Percentiles rank a stretch among this genome's conserved stretches.
phyloP scores from a whole-genome alignment of 2,888 invertebrate genomes.

The Drepanosiphum platanoidis region DNA sequence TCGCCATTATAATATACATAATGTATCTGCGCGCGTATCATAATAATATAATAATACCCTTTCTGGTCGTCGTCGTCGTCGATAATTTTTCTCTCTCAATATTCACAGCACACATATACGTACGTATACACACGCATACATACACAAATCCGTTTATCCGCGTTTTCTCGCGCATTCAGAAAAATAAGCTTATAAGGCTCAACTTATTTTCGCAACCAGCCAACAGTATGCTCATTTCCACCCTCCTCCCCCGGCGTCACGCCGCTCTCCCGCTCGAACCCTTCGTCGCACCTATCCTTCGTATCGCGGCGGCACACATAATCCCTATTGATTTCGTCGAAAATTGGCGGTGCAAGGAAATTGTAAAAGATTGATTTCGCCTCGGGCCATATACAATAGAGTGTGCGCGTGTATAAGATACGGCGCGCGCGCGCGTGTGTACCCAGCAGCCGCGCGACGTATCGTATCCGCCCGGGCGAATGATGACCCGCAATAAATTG shows the following conservation, averaged over 20 bases:
- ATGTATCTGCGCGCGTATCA: not conserved
- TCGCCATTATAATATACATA: not conserved
- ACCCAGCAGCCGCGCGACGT: not conserved
- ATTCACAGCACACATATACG: not conserved
- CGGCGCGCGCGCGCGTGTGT: not conserved
- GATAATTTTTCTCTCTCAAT: not conserved
- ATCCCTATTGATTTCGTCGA: constrained; percentile 55
- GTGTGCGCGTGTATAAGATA: not conserved
- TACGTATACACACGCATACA: not conserved
- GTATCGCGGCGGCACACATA: not conserved
- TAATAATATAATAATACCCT: constrained; percentile 15
- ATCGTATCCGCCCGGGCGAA: constrained; percentile 16
- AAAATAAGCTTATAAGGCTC: constrained; percentile 41
- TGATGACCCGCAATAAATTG: constrained; percentile 46
- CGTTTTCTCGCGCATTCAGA: constrained; percentile 11
- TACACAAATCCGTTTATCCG: constrained; percentile 11
- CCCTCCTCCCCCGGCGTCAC: not conserved
- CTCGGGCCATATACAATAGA: not conserved
- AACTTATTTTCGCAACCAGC: constrained; percentile 32
- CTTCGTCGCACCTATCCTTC: not conserved
- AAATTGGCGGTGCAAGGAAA: constrained; percentile 48
- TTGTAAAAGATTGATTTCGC: constrained; percentile 55
- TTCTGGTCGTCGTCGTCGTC: not conserved
- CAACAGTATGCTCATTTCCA: constrained; percentile 17
- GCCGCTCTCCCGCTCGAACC: not conserved